Base-by-base conservation (phyloP, 2,888 invertebrate species). In the Synanthedon myopaeformis region DNA sequence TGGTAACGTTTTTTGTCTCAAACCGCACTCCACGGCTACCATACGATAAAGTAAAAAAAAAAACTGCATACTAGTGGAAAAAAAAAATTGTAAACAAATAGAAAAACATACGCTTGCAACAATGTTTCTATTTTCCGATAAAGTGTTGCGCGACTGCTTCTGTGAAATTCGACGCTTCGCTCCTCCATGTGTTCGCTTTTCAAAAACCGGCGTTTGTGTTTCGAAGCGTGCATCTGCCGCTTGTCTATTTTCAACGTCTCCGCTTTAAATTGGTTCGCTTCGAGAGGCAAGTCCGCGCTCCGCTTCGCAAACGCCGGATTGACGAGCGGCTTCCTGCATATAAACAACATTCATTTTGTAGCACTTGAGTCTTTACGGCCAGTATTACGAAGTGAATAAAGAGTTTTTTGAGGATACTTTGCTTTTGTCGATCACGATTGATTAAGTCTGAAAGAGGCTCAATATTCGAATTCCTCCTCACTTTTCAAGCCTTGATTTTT, bases 61-160 rank as follows among this genome's bases (percentile, higher is more conserved):
- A 54, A 54, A 53, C 52, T 23, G 23, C 1, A 23, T 23, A 23
- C 23, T 28, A 52, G 35, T 41, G 48, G 51, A 41, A 48, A 50
- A 41, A 51, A 58, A 50, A 59, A 52, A 49, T 56, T 48, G 17
- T 49, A 51, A 42, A 54, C 14, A 45, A 45, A 45, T 12, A 12
- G 6, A 45, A 45, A 45, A 13, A 45, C 45, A 13, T 61, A 92
- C 92, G 91, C 90, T 61, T 84, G 83, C 53, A 92, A 76, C 75
- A 92, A 83, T 61, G 86, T 83, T 75, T 92, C 91, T 58, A 92
- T 82, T 82, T 91, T 92, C 62, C 81, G 85, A 73, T 91, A 93
- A 53, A 92, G 82, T 58, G 89, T 87, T 54, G 89, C 82, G 61
- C 92, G 88, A 61, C 90, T 91, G 60, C 88, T 85, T 61, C 92